Evolutionary conservation across 2,113 vertebrate species (phyloP).

Genomic region (Epinephelus fuscoguttatus): DNA sequence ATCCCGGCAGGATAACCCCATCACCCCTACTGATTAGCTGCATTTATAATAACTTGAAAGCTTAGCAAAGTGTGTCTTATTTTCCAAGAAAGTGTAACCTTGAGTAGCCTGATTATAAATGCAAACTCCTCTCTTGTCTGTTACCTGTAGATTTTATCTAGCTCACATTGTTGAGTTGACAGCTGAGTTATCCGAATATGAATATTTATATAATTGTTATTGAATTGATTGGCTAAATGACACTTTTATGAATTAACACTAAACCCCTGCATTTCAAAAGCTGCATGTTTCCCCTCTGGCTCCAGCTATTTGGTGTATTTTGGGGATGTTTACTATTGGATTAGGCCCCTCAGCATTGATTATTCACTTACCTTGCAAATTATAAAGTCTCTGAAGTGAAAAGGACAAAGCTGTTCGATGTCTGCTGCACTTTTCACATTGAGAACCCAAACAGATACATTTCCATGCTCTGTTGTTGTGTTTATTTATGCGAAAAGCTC

Average conservation of each 20-base stretch:
- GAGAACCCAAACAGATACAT: conserved; percentile 41
- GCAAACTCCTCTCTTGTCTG: conserved; percentile 31
- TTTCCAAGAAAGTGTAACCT: conserved; percentile 24
- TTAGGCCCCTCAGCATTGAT: conserved; percentile 54
- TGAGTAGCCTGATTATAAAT: conserved; percentile 27
- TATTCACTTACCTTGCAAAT: conserved; percentile 49
- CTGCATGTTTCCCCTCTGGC: conserved; percentile 40
- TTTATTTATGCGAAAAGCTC: conserved; percentile 52
- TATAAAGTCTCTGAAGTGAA: conserved; percentile 33
- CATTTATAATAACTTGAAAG: conserved; percentile 40
- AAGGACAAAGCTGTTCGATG: conserved; percentile 49
- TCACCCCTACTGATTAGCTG: conserved; percentile 54
- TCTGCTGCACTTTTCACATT: conserved; percentile 61
- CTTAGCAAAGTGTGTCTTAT: neutral
- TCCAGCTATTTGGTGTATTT: conserved; percentile 46
- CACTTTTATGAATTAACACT: conserved; percentile 27
- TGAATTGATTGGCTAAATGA: conserved; percentile 51
- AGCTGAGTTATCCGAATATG: conserved; percentile 31
- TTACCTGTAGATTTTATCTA: conserved; percentile 47
- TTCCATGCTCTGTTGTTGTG: conserved; percentile 24
- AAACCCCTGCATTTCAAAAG: conserved; percentile 54
- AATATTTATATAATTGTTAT: conserved; percentile 51
- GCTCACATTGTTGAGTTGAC: conserved; percentile 13
- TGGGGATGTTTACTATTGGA: conserved; percentile 52
- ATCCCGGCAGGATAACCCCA: conserved; percentile 38